Conservation (phyloP, 2,888 invertebrate genomes). For the Andrena haemorrhoa region DNA sequence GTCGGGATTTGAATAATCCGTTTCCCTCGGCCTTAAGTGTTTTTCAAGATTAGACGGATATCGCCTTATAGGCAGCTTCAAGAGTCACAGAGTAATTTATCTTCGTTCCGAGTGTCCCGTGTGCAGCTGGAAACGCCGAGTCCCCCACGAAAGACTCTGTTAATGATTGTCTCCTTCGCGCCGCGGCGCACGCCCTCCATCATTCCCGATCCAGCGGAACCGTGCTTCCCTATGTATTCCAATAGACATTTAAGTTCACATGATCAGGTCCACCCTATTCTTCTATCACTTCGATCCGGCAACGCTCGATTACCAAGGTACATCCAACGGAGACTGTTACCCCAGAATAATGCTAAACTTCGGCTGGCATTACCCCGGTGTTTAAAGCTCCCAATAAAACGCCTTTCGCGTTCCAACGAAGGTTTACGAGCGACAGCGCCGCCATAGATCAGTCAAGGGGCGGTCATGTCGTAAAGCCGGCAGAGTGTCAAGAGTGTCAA, state of each 20-base stretch:
- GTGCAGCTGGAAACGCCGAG: conserved; percentile 7
- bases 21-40: conserved; percentile 72
- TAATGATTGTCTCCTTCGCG: conserved; percentile 37
- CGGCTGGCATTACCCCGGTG: background rate
- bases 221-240: background rate
- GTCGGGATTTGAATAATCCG: conserved; percentile 72
- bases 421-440: conserved; percentile 30
- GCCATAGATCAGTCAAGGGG: conserved; percentile 19
- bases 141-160: conserved; percentile 37
- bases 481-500: conserved; percentile 41
- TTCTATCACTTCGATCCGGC: no score
- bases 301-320: no score
- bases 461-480: conserved; percentile 50
- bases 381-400: conserved; percentile 8
- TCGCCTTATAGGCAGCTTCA: conserved; percentile 67
- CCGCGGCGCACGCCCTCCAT: conserved; percentile 28
- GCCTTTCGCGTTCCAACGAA: background rate
- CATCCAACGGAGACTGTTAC: background rate
- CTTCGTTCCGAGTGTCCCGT: conserved; percentile 71
- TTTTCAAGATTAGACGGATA: conserved; percentile 73
- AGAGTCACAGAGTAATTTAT: conserved; percentile 72
- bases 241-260: no score
- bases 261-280: no score
- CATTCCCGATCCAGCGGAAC: background rate
- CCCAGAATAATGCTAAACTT: background rate